Evolutionary conservation across 1,140 invertebrate species (phyloP), one percentile per base, ranked within the genome.

Genomic region (Drosophila ogumai): DNA sequence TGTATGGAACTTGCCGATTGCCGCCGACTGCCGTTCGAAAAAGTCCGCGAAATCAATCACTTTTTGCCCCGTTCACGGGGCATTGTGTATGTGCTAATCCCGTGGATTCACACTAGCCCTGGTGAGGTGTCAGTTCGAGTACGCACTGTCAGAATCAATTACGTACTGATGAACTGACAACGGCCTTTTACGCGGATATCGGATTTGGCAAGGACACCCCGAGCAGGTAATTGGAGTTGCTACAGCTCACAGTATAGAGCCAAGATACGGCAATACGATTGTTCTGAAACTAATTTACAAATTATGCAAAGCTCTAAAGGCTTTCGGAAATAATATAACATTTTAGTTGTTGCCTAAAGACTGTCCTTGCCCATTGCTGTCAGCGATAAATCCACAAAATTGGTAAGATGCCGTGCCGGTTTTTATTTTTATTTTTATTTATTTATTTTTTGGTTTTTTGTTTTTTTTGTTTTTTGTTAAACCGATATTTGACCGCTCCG

Each of bases 131-230:
- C 34, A 54, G 75, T 65, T 36, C 31, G 50, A 79, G 25, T 44
- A 28, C 38, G 43, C 43, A 34, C 59, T 76, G 84, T 85, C 84
- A 77, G 68, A 90, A 82, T 58, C 81, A 86, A 90, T 90, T 85
- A 79, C 72, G 41, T 47, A 52, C 43, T 52, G 38, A 25, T 17
- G 31, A 31, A 72, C 54, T 50, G 50, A 72, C 54, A 38, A 40
- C 17, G 19, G 31, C 47, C 49, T 40, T 56, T 32, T 69, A n/a
- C 44, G 65, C 25, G 44, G 34, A 41, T n/a, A 25, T n/a, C 22
- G 64, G n/a, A 57, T 32, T 55, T 34, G 17, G 15, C 46, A 57
- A 79, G 60, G 56, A 61, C 56, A 52, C 59, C 31, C 41, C 22
- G 38, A 25, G 32, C 32, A 28, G 19, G n/a, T 5, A 7, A 36